Conservation (phyloP, 2,888 invertebrate genomes). For the Colostygia pectinataria region DNA sequence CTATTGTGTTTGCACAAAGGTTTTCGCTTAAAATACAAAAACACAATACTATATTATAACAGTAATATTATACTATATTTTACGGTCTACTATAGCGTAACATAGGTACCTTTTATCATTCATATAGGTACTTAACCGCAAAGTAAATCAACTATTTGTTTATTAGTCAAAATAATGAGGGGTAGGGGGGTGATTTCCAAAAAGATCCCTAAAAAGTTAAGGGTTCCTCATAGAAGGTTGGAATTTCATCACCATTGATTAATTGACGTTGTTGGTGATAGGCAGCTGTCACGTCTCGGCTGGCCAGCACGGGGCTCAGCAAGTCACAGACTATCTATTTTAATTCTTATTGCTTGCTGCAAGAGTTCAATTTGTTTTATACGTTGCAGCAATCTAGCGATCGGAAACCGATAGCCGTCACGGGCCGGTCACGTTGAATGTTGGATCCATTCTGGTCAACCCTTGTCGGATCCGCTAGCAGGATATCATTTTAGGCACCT, state of each 20-base stretch:
- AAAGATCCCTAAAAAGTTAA: too few relatives aligned
- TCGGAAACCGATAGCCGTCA: constrained; percentile 73
- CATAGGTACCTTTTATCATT: too few relatives aligned
- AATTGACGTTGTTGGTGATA: constrained; percentile 24
- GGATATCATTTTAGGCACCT: constrained; percentile 67
- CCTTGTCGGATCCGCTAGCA: constrained; percentile 60
- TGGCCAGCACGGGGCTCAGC: constrained; percentile 16
- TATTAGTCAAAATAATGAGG: too few relatives aligned
- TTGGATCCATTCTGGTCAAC: constrained; percentile 58
- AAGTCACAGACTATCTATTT: not conserved
- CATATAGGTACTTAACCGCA: too few relatives aligned
- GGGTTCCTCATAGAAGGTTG: too few relatives aligned
- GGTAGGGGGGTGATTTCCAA: too few relatives aligned
- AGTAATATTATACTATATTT: too few relatives aligned
- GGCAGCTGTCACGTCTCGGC: constrained; percentile 43
- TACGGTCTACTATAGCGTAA: too few relatives aligned
- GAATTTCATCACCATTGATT: constrained; percentile 26
- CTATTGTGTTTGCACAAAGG: constrained; percentile 21
- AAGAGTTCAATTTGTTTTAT: not conserved
- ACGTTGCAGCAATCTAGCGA: constrained; percentile 41
- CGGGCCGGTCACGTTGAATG: constrained; percentile 55
- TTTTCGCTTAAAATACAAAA: constrained; percentile 11
- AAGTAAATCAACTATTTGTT: too few relatives aligned
- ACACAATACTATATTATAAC: constrained; percentile 4
- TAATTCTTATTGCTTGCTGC: not conserved